These are phyloP conservation scores for Poicephalus meyeri DNA, from an alignment of 2,113 vertebrate genomes.

Conservation along the genomic window DNA sequence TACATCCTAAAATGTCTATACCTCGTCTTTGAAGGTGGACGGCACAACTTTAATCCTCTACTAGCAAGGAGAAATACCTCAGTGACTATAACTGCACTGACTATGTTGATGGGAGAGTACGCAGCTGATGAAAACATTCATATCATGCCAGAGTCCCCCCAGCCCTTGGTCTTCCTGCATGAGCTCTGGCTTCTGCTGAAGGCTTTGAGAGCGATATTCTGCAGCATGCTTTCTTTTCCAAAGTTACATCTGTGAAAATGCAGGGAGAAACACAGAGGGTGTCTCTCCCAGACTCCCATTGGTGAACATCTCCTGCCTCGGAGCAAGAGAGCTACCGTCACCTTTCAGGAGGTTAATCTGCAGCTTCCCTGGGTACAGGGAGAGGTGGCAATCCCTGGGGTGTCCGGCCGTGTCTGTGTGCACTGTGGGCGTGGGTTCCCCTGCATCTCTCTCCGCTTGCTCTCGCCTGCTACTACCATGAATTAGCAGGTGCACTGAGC, in stretches of 20 bases:
- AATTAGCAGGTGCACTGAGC: background rate
- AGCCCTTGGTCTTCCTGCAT: background rate
- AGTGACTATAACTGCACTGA: background rate
- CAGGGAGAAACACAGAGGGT: background rate
- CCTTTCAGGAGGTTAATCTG: background rate
- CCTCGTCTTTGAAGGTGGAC: background rate
- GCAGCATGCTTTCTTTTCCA: background rate
- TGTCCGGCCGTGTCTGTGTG: background rate
- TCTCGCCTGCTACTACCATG: rapidly evolving
- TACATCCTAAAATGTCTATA: background rate
- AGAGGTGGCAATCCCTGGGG: background rate
- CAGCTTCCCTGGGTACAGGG: rapidly evolving
- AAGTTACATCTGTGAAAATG: background rate
- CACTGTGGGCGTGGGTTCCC: background rate
- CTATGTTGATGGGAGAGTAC: background rate
- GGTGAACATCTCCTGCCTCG: background rate
- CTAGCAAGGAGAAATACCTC: background rate
- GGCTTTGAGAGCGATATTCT: background rate
- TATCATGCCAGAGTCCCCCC: background rate
- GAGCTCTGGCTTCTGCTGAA: background rate
- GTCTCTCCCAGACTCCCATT: background rate
- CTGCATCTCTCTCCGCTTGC: background rate
- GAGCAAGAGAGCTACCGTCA: background rate
- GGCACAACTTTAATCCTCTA: background rate
- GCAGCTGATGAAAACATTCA: background rate